These are phyloP conservation scores for Python bivittatus DNA, from an alignment of 2,113 vertebrate genomes.

Conservation along the genomic window DNA sequence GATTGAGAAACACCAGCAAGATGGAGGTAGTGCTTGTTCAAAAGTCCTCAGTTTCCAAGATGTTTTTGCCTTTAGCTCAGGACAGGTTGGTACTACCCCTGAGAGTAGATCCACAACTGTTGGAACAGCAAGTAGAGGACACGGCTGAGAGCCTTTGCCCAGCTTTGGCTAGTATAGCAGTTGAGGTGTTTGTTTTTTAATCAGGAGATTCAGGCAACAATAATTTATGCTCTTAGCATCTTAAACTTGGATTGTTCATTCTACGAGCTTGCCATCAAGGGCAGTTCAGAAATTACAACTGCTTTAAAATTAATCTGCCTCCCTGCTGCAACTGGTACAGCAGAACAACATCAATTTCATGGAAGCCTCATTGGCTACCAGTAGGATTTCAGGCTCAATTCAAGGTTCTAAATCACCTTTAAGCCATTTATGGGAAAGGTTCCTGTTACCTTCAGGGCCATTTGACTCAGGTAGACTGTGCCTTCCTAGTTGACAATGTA, in stretches of 20 bases:
- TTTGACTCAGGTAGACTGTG: too few relatives aligned
- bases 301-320: too few relatives aligned
- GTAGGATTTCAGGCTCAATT: too few relatives aligned
- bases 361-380: too few relatives aligned
- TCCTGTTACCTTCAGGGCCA: too few relatives aligned
- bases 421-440: too few relatives aligned
- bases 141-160: neutral
- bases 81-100: neutral
- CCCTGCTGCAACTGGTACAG: too few relatives aligned
- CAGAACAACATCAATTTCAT: too few relatives aligned
- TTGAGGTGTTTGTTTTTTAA: neutral
- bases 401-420: too few relatives aligned
- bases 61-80: neutral
- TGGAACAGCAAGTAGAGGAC: neutral
- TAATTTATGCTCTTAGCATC: too few relatives aligned
- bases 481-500: too few relatives aligned
- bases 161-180: neutral
- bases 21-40: neutral
- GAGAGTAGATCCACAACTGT: neutral
- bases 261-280: neutral
- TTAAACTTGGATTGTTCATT: neutral
- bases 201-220: neutral
- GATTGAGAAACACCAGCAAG: neutral
- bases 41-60: neutral
- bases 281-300: neutral